Evolutionary conservation across 1,140 invertebrate genomes (phyloP).

Genomic region (Drosophila rhopaloa): DNA sequence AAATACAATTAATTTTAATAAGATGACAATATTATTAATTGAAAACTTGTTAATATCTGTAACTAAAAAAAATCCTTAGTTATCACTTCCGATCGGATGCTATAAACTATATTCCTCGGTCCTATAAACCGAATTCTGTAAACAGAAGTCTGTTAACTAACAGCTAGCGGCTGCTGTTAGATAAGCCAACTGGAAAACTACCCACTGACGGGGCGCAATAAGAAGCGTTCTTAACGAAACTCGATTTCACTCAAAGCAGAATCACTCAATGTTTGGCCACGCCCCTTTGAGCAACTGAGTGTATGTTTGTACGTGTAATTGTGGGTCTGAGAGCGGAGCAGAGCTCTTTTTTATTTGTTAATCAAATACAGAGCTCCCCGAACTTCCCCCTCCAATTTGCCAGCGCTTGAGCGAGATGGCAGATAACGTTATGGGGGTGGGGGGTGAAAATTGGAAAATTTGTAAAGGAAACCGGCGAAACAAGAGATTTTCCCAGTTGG

Average conservation of each 20-base stretch:
- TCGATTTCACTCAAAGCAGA: constrained; percentile 23
- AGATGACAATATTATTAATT: too few species aligned
- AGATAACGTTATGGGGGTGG: constrained; percentile 2
- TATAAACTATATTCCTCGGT: constrained; percentile 7
- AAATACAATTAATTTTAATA: too few species aligned
- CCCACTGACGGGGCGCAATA: constrained; percentile 10
- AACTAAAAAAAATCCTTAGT: too few species aligned
- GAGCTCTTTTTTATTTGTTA: constrained; percentile 78
- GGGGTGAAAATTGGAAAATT: constrained; percentile 30
- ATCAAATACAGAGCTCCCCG: constrained; percentile 68
- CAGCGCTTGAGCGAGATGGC: constrained; percentile 35
- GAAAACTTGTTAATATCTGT: too few species aligned
- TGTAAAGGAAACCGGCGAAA: constrained; percentile 42
- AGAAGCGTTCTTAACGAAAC: constrained; percentile 47
- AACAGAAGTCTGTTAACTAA: constrained; percentile 19
- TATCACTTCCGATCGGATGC: background rate
- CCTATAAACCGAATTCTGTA: constrained; percentile 9
- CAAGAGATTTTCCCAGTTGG: constrained; percentile 61
- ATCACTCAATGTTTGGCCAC: constrained; percentile 28
- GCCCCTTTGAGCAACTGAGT: constrained; percentile 11
- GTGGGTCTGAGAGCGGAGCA: constrained; percentile 36
- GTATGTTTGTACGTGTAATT: constrained; percentile 4
- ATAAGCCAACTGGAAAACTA: constrained; percentile 37
- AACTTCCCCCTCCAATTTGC: constrained; percentile 31
- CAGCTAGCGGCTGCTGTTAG: constrained; percentile 12